Conservation (phyloP, 2,113 vertebrate genomes). For the Thoracochromis brauschi region DNA sequence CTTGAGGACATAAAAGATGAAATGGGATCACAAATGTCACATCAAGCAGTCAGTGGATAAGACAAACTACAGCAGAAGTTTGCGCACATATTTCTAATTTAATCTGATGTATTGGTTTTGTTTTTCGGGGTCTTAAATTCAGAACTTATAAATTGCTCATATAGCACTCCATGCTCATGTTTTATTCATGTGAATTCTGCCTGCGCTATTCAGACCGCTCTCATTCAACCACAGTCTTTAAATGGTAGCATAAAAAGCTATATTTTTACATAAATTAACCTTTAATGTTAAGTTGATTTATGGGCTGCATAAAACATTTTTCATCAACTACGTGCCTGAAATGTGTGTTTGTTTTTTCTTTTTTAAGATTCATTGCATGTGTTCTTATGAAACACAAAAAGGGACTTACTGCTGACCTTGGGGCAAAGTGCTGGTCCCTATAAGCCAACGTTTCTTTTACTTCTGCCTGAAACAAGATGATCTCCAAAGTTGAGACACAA, state of each 20-base stretch:
- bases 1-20: not conserved
- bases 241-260: not conserved
- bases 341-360: not conserved
- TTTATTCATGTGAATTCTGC: not conserved
- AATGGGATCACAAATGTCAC: constrained; percentile 1
- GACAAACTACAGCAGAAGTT: not conserved
- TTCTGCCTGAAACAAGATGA: not conserved
- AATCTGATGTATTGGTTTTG: not conserved
- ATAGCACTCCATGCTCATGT: not conserved
- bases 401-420: not conserved
- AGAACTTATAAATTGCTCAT: not conserved
- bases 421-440: not conserved
- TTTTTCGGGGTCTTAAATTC: not conserved
- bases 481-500: not conserved
- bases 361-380: not conserved
- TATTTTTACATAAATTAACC: not conserved
- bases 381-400: not conserved
- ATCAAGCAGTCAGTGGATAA: not conserved
- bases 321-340: not conserved
- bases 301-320: not conserved
- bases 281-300: not conserved
- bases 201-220: not conserved
- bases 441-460: not conserved
- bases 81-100: not conserved
- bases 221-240: not conserved